Evolutionary conservation across 2,113 vertebrate species (phyloP).

Genomic region (Canis aureus): DNA sequence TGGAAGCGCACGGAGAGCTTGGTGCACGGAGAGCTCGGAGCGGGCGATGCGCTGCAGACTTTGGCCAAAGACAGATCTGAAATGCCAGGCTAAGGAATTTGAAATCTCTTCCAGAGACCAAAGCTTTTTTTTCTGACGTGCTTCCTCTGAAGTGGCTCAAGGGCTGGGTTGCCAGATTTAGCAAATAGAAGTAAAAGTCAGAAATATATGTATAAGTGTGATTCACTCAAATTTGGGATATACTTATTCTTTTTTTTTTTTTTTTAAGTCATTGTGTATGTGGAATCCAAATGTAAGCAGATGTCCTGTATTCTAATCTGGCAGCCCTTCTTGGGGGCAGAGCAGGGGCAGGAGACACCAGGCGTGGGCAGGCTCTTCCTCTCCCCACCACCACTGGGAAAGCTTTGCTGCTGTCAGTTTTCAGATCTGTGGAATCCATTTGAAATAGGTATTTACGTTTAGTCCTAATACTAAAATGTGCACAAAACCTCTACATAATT

Average conservation of each 20-base stretch:
- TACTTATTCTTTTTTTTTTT: not conserved
- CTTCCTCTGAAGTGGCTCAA: not conserved
- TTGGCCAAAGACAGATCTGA: not conserved
- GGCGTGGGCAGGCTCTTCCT: rapidly evolving
- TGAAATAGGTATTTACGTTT: not conserved
- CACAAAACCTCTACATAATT: not conserved
- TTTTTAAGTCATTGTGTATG: not conserved
- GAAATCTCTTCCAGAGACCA: not conserved
- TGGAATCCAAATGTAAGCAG: not conserved
- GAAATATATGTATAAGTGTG: not conserved
- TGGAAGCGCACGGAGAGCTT: rapidly evolving
- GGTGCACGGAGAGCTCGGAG: not conserved
- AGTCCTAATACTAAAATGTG: not conserved
- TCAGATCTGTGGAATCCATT: not conserved
- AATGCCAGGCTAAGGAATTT: not conserved
- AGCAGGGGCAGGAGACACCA: not conserved
- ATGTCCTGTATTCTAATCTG: not conserved
- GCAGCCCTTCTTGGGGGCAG: not conserved
- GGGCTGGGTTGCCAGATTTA: not conserved
- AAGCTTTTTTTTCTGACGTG: not conserved
- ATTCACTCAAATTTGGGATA: not conserved
- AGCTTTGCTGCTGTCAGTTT: not conserved
- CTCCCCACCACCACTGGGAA: too few relatives aligned
- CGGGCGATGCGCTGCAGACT: not conserved
- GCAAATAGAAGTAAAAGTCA: not conserved